These are phyloP conservation scores for Mugil cephalus DNA, from an alignment of 2,113 vertebrate genomes.

Conservation along the genomic window DNA sequence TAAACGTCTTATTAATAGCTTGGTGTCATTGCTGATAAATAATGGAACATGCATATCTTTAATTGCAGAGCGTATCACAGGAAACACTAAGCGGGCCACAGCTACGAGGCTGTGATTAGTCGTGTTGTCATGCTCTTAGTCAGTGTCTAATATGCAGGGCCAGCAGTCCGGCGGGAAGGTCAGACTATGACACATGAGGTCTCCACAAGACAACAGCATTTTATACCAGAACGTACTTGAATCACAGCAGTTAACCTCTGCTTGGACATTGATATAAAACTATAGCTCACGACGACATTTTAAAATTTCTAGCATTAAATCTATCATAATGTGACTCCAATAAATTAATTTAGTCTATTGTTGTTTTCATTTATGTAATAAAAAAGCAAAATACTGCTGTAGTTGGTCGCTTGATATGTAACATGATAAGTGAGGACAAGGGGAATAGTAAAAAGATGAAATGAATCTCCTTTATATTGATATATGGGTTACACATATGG, in stretches of 20 bases:
- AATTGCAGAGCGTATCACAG: constrained; percentile 42
- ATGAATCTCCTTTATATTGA: constrained; percentile 56
- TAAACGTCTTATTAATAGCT: background rate
- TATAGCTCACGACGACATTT: background rate
- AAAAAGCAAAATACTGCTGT: background rate
- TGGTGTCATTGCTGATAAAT: background rate
- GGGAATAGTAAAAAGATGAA: constrained; percentile 35
- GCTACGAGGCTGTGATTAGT: constrained; percentile 72
- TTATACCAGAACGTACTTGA: constrained; percentile 50
- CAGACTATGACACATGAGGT: constrained; percentile 67
- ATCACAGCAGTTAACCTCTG: constrained; percentile 40
- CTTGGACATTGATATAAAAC: background rate
- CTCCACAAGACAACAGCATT: constrained; percentile 42
- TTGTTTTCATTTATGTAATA: constrained; percentile 14
- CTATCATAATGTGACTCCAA: too few species aligned
- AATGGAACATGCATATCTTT: constrained; percentile 48
- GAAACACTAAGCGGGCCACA: constrained; percentile 54
- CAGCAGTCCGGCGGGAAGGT: constrained; percentile 73
- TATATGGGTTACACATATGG: constrained; percentile 43
- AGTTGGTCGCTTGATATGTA: constrained; percentile 19
- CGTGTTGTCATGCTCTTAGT: constrained; percentile 74
- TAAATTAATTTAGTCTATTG: too few species aligned
- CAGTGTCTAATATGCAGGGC: constrained; percentile 73
- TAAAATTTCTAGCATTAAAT: background rate
- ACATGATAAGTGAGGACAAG: constrained; percentile 5